Conservation (phyloP, 2,797 vertebrate genomes). For the Jordanella pulchra region DNA sequence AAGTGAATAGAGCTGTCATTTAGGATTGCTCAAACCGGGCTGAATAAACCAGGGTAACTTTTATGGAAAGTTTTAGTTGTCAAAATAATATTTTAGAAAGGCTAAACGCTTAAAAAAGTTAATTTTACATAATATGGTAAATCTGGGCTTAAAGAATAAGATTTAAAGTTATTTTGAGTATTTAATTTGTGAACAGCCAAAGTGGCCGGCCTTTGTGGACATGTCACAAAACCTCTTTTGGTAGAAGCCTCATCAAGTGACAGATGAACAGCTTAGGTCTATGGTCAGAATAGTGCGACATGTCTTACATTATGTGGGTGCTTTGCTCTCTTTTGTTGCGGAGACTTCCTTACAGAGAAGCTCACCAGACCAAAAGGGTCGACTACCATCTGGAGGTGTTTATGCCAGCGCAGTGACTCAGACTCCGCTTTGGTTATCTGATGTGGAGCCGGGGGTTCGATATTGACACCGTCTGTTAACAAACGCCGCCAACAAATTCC, state of each 20-base stretch:
- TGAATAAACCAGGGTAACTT: no score
- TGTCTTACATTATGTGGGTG: not conserved
- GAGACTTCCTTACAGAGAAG: not conserved
- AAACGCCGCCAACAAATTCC: constrained; percentile 33
- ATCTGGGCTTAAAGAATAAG: no score
- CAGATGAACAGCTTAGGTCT: not conserved
- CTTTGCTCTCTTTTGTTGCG: not conserved
- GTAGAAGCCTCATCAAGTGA: not conserved
- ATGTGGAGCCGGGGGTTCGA: constrained; percentile 48
- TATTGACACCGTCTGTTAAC: constrained; percentile 33
- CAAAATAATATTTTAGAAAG: no score
- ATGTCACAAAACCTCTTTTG: not conserved
- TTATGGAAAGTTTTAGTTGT: no score
- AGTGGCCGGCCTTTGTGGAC: not conserved
- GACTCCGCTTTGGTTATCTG: constrained; percentile 38
- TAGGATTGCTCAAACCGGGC: no score
- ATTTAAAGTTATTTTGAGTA: no score
- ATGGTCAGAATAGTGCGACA: not conserved
- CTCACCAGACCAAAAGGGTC: constrained; percentile 14
- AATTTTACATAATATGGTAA: no score
- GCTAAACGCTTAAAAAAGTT: no score
- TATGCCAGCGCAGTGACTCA: constrained; percentile 51
- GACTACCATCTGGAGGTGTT: constrained; percentile 12
- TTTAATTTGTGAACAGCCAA: not conserved
- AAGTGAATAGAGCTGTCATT: no score